Percentiles rank a stretch among this genome's conserved stretches.
Evolutionary conservation across 92 coral and sea anemone species (phyloP).

Genomic region (Hydrozoanthus gracilis): DNA sequence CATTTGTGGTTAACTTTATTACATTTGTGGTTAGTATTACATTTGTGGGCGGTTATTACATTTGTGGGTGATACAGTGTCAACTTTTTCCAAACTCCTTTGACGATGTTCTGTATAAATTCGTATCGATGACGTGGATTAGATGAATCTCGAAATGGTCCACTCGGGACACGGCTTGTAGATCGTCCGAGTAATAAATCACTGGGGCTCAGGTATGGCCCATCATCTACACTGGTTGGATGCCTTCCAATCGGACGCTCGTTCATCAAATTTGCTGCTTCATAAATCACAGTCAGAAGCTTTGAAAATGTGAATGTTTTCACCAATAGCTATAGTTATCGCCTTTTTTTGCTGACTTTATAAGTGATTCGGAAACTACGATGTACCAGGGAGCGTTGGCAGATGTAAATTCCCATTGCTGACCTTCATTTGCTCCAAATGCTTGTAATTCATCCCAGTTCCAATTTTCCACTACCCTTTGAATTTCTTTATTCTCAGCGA

Average conservation of each 20-base stretch:
- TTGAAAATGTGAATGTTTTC: slow-evolving; percentile 17
- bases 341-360: not conserved
- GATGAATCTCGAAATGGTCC: slow-evolving; percentile 37
- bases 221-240: slow-evolving; percentile 42
- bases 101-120: slow-evolving; percentile 44
- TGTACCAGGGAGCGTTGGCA: not conserved
- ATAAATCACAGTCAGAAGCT: slow-evolving; percentile 23
- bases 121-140: slow-evolving; percentile 38
- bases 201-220: slow-evolving; percentile 49
- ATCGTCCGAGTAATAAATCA: slow-evolving; percentile 47
- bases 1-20: too few species aligned
- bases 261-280: slow-evolving; percentile 43
- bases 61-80: too few species aligned
- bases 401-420: not conserved
- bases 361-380: too few species aligned
- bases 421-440: too few species aligned
- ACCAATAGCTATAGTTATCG: slow-evolving; percentile 40
- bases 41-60: too few species aligned
- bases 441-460: not conserved
- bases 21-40: too few species aligned
- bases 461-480: not conserved
- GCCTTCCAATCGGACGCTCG: slow-evolving; percentile 43
- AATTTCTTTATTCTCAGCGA: slow-evolving; percentile 31
- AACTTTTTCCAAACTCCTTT: slow-evolving; percentile 35
- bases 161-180: slow-evolving; percentile 28